Base-by-base conservation (phyloP, 1,140 invertebrate species). In the Augochlora pura region DNA sequence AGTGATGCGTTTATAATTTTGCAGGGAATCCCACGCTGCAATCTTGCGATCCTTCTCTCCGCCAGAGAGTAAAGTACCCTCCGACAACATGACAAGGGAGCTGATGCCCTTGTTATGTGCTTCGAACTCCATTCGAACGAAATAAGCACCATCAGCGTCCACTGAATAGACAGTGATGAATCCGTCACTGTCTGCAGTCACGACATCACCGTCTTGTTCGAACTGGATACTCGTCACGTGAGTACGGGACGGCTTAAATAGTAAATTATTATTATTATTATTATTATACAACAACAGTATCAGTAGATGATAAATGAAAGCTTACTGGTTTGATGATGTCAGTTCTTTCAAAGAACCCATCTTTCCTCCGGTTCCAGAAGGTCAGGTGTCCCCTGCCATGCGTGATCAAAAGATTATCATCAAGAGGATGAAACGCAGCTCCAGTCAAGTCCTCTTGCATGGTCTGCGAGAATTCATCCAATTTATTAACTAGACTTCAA, bases 101-200 rank as follows among this genome's bases (percentile, higher is more conserved):
- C 96, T 97, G 6, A 99, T 97, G 38, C 96, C 96, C 90, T 97
- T 97, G 78, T 96, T 97, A 87, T 98, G 97, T 1, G 96, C 97
- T 94, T 97, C 96, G 88, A 97, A 98, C 92, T 98, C 96, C 94
- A 97, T 96, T 79, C 96, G 94, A 2, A 97, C 96, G 86, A 97
- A 97, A 88, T 98, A 98, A 0, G 97, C 96, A 0, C 97, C 97
- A 82, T 98, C 97, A 21, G 96, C 96, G 86, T 98, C 97, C 4
- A 97, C 96, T 49, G 96, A 97, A 93, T 99, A 99, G 72, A 99
- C 95, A 10, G 97, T 98, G 71, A 99, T 97, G 86, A 97, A 98
- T 1, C 98, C 98, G 92, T 98, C 97, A 70, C 97, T 97, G 88
- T 99, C 98, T 4, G 98, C 98, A 0, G 97, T 98, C 9, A 99